Conservation (phyloP, 2,797 vertebrate genomes). For the Brotula barbata region DNA sequence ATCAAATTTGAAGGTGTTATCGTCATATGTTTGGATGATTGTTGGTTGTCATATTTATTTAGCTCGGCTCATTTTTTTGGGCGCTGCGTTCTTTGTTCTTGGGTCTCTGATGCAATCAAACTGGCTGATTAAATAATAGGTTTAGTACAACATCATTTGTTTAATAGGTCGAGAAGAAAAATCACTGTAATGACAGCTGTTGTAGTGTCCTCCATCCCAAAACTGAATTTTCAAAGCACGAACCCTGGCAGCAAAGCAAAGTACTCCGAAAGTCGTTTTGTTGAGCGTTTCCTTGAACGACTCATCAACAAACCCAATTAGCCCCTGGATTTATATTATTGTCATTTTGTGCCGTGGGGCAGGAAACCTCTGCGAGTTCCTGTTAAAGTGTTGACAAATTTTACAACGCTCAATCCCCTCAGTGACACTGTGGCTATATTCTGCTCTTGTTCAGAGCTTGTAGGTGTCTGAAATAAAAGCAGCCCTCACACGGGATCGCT, state of each 20-base stretch:
- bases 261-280: background rate
- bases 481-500: slow-evolving; percentile 23
- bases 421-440: slow-evolving; percentile 30
- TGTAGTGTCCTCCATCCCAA: background rate
- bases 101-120: too few species aligned
- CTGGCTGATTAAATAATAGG: too few species aligned
- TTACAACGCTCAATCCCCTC: slow-evolving; percentile 20
- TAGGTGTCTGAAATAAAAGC: slow-evolving; percentile 11
- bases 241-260: background rate
- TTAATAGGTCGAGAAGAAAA: too few species aligned
- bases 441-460: slow-evolving; percentile 28
- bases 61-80: too few species aligned
- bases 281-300: background rate
- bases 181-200: background rate
- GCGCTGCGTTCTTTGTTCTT: too few species aligned
- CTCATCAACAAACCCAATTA: slow-evolving; percentile 3
- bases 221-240: slow-evolving; percentile 7
- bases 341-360: background rate
- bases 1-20: too few species aligned
- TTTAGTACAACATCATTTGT: too few species aligned
- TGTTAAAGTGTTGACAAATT: background rate
- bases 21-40: too few species aligned
- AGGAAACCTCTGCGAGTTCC: slow-evolving; percentile 7
- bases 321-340: background rate
- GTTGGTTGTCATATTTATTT: too few species aligned